A percentile compares a stretch with the other conserved stretches of the same genome.
Conservation (phyloP, 2,888 invertebrate species). For the Zhengitettix transpicula region DNA sequence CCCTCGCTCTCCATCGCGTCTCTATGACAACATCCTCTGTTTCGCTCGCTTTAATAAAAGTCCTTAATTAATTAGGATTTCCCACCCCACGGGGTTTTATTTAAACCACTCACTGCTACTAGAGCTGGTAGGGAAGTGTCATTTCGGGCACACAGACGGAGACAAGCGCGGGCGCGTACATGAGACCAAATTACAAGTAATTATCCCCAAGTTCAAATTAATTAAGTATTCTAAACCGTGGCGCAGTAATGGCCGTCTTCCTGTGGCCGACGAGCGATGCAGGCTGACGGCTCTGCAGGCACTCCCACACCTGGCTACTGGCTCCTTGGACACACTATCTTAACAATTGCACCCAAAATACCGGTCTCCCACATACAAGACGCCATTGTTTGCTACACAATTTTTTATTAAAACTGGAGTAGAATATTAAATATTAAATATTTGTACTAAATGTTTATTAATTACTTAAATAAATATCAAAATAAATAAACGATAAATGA, state of each 20-base stretch:
- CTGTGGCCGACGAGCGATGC: background rate
- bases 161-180: background rate
- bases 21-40: background rate
- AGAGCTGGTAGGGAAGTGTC: constrained; percentile 5
- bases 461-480: too few species aligned
- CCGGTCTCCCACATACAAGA: too few species aligned
- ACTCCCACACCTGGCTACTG: too few species aligned
- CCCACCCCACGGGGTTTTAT: constrained; percentile 4
- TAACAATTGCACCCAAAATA: too few species aligned
- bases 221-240: constrained; percentile 12
- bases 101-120: too few species aligned
- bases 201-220: constrained; percentile 13
- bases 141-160: constrained; percentile 1
- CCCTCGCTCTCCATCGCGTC: background rate
- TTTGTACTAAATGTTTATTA: too few species aligned
- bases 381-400: too few species aligned
- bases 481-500: too few species aligned
- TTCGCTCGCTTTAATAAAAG: constrained; percentile 2
- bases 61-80: constrained; percentile 13
- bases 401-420: too few species aligned
- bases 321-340: too few species aligned
- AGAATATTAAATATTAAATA: too few species aligned
- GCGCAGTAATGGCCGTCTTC: constrained; percentile 5
- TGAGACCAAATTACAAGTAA: constrained; percentile 9
- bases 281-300: too few species aligned